Evolutionary conservation across 2,888 invertebrate genomes (phyloP).

Genomic region (Euplagia quadripunctaria): DNA sequence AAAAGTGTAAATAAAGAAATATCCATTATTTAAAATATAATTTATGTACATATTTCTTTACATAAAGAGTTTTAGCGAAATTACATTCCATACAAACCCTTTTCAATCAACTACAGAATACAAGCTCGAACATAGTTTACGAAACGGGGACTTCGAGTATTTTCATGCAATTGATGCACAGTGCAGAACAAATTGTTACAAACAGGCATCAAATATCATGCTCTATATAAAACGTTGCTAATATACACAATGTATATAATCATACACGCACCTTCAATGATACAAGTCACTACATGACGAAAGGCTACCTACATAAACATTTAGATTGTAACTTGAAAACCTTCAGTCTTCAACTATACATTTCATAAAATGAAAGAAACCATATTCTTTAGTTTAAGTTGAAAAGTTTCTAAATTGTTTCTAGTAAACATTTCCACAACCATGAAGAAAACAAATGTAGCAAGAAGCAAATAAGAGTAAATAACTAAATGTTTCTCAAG

Average conservation of each 20-base stretch:
- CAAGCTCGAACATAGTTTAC: constrained; percentile 51
- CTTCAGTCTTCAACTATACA: constrained; percentile 37
- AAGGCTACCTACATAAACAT: constrained; percentile 33
- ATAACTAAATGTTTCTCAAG: constrained; percentile 45
- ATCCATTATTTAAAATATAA: background rate
- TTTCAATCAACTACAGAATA: constrained; percentile 53
- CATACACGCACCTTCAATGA: constrained; percentile 12
- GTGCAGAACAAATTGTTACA: constrained; percentile 37
- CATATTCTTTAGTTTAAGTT: constrained; percentile 31
- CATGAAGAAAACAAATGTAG: constrained; percentile 60
- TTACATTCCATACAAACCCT: constrained; percentile 59
- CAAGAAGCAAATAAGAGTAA: constrained; percentile 61
- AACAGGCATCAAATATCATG: constrained; percentile 55
- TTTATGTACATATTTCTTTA: constrained; percentile 9
- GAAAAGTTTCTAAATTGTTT: constrained; percentile 41
- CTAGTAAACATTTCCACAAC: constrained; percentile 68
- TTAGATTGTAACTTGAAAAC: constrained; percentile 34
- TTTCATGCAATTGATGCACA: constrained; percentile 57
- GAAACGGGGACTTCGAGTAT: constrained; percentile 57
- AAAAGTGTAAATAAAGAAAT: constrained; percentile 17
- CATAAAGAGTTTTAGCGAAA: constrained; percentile 66
- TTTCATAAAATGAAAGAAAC: constrained; percentile 33
- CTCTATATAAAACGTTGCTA: constrained; percentile 42
- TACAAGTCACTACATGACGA: constrained; percentile 20
- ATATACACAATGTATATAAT: constrained; percentile 24